Evolutionary conservation across 2,888 invertebrate genomes (phyloP), one percentile per base, ranked within the genome.

Genomic region (Metellina segmentata): DNA sequence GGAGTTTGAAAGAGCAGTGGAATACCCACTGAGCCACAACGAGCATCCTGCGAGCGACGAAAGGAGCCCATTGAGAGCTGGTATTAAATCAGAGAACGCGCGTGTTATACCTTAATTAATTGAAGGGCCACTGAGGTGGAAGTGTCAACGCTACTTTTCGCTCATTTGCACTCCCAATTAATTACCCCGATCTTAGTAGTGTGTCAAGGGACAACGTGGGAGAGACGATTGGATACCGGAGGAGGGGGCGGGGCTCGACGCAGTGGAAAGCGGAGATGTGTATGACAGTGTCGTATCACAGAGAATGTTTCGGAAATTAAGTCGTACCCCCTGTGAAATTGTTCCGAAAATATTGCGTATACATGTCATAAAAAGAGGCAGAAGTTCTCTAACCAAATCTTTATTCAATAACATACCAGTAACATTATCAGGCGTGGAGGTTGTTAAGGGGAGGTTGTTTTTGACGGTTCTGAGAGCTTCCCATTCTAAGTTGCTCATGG

Each of bases 141-240:
- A 19, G 75, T 75, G 75, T 16, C 11, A 49, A 8, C 75, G 75
- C 48, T 49, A 75, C 75, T 75, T 75, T 75, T 75, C 75, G 75
- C 75, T 19, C 48, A 13, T 11, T 75, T 34, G 75, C 75, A 75
- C 75, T 48, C 49, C 49, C 49, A 75, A 75, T 75, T 75, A 75
- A 75, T 75, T 75, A 75, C 16, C 75, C 49, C 49, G 49, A 75
- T 9, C 75, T 49, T 75, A 13, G 48, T 75, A 9, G 75, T 19
- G 75, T 34, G 34, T 34, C 34, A 34, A 34, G 1, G 1, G 34
- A 34, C 34, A 34, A 2, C 34, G 34, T 4, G 34, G 34, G 34
- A 4, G 34, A 34, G 34, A 34, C 34, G 34, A 34, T 34, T 34
- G 4, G 4, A 34, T 34, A 34, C 34, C 34, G 34, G 34, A 4